These are phyloP conservation scores for Glossosoma conforme DNA, from an alignment of 1,140 invertebrate species.

Conservation along the genomic window DNA sequence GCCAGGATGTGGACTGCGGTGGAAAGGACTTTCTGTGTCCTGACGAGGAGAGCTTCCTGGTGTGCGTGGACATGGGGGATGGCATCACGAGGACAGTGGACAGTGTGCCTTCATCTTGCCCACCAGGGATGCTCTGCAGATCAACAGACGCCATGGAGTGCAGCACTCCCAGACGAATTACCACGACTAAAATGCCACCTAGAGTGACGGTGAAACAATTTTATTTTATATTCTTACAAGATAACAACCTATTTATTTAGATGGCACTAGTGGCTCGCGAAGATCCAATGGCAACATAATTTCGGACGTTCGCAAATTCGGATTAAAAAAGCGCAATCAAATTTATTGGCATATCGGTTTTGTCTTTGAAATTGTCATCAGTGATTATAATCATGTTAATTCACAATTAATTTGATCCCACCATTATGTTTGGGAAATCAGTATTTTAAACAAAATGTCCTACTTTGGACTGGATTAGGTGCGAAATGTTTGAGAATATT, in stretches of 20 bases:
- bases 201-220: not conserved
- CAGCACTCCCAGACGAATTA: slow-evolving; percentile 21
- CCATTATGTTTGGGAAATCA: too few species aligned
- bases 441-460: too few species aligned
- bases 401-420: too few species aligned
- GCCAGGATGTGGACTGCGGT: slow-evolving; percentile 37
- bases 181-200: not conserved
- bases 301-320: not conserved
- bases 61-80: slow-evolving; percentile 43
- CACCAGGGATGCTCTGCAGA: slow-evolving; percentile 35
- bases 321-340: not conserved
- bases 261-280: not conserved
- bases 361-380: too few species aligned
- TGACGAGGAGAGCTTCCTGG: slow-evolving; percentile 44
- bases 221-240: not conserved
- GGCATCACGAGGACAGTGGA: slow-evolving; percentile 40
- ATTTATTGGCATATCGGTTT: too few species aligned
- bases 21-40: slow-evolving; percentile 44
- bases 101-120: slow-evolving; percentile 39
- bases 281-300: not conserved
- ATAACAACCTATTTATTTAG: not conserved
- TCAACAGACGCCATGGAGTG: slow-evolving; percentile 39
- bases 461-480: too few species aligned
- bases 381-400: too few species aligned
- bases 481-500: too few species aligned